Conservation (phyloP, 92 coral and sea anemone species). For the Phymanthus crucifer region DNA sequence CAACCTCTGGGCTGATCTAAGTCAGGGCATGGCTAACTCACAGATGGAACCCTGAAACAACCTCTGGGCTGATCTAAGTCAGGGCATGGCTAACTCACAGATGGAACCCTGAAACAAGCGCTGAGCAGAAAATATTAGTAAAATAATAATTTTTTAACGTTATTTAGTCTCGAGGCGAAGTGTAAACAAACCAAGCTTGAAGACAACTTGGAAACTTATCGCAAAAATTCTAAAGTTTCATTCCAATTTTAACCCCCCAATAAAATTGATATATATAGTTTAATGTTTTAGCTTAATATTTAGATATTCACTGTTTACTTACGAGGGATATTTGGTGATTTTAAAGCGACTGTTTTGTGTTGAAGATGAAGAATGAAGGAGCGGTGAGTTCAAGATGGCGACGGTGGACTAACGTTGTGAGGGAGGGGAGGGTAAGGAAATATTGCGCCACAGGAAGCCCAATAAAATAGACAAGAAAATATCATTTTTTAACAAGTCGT, state of each 20-base stretch:
- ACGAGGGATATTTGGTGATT: neutral
- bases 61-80: no score
- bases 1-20: no score
- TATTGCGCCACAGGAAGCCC: neutral
- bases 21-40: no score
- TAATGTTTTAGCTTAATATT: neutral
- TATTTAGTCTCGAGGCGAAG: neutral
- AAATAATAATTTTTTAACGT: neutral
- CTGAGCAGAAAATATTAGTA: neutral
- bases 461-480: neutral
- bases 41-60: no score
- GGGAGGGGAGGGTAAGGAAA: slow-evolving; percentile 11
- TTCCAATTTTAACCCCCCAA: neutral
- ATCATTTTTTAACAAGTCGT: neutral
- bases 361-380: neutral
- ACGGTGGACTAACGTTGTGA: neutral
- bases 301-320: slow-evolving; percentile 1
- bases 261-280: neutral
- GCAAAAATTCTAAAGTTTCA: neutral
- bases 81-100: no score
- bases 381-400: slow-evolving; percentile 19
- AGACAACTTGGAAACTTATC: neutral
- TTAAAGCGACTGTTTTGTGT: neutral
- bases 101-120: no score
- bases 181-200: neutral